Base-by-base conservation (phyloP, 2,113 vertebrate genomes). In the Bubo bubo region DNA sequence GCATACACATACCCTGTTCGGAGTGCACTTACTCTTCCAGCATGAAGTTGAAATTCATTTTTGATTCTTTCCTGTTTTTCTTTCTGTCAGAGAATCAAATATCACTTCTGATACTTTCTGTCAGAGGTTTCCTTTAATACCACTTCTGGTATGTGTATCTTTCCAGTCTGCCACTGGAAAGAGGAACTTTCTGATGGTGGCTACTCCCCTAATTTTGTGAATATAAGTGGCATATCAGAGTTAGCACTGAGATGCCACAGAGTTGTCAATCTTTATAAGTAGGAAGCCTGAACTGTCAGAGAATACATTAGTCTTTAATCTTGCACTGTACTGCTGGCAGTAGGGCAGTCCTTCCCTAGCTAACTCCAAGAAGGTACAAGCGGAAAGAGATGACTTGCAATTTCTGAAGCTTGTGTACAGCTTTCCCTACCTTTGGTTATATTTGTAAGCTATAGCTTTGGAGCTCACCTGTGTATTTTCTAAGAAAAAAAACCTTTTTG, bases 251-350 rank as follows among this genome's bases (percentile, higher is more conserved):
- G 45, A 60, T 22, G 17, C 18, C 30, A 32, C 18, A 20, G 9
- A 50, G 32, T 11, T 34, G 10, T 50, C 41, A 49, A 0, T 35
- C 19, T 62, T 47, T 2, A 0, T 70, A 24, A 37, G 23, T 6
- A 43, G 15, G 28, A 73, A 79, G 22, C 26, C 49, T 70, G 35
- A 82, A 23, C 22, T 39, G 56, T 64, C 30, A 49, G 43, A 56
- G 32, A 58, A 50, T 56, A 19, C 0, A 0, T 22, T 63, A 32
- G 14, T 55, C 30, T 20, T 10, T 62, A 63, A 35, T 43, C 30
- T 27, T 35, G 41, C 18, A 18, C 21, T 49, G 49, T 32, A 14
- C 10, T 37, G 18, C 52, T 53, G 62, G 12, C 63, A 56, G 22
- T 27, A 37, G 27, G 30, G 22, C 30, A 68, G 30, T 34, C 19